These are phyloP conservation scores for Leptinotarsa peninsularis DNA, from an alignment of 2,888 invertebrate species.

Conservation along the genomic window DNA sequence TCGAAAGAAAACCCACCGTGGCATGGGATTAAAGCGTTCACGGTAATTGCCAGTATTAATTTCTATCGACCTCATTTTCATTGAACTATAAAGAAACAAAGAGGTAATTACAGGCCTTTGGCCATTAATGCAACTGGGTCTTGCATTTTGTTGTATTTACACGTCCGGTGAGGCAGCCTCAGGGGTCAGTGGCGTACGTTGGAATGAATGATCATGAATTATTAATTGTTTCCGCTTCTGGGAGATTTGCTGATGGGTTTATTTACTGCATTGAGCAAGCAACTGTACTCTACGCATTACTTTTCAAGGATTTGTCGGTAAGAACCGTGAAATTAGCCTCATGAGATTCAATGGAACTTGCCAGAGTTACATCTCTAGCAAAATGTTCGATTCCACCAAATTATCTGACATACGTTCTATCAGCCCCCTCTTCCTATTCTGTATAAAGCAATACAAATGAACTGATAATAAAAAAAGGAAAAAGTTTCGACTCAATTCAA, in stretches of 20 bases:
- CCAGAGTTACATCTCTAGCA: no score
- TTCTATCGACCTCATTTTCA: conserved; percentile 56
- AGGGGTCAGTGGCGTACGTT: conserved; percentile 28
- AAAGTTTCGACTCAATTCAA: no score
- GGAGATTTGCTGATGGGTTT: background rate
- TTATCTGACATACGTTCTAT: no score
- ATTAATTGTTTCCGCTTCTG: conserved; percentile 15
- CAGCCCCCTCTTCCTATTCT: no score
- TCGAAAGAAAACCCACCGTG: conserved; percentile 3
- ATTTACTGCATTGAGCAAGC: background rate
- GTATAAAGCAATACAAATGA: no score
- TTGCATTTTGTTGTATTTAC: conserved; percentile 49
- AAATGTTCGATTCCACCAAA: no score
- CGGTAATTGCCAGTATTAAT: conserved; percentile 44
- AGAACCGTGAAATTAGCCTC: no score
- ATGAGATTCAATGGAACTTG: no score
- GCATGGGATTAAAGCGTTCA: conserved; percentile 18
- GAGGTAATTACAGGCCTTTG: conserved; percentile 54
- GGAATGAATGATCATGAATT: background rate
- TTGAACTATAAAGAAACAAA: conserved; percentile 58
- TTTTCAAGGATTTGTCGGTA: conserved; percentile 4
- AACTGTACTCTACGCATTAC: background rate
- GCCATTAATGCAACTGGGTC: conserved; percentile 57
- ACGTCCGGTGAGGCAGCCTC: conserved; percentile 40
- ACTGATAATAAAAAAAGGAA: no score